Evolutionary conservation across 2,797 vertebrate species (phyloP), one percentile per base, ranked within the genome.

Genomic region (Clarias laeviceps): DNA sequence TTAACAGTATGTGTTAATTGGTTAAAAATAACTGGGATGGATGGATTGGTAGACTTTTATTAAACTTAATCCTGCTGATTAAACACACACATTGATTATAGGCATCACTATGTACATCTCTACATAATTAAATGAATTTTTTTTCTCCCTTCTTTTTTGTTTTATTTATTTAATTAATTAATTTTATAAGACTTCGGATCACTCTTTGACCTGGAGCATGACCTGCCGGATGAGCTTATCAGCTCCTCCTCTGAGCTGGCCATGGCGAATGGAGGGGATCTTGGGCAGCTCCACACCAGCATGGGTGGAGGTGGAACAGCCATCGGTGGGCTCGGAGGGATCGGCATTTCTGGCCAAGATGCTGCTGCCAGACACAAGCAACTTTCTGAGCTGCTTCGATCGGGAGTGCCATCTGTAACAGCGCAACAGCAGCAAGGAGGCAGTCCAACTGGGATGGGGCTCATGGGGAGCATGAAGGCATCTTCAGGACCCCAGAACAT

Each of bases 301-400:
- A 93, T 98, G 91, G 96, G 97, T 78, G 89, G 92, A 88, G 94
- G 91, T 82, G 84, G 85, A 54, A 87, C 92, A 34, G 88, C 86
- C 66, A 90, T 91, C 32, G 83, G 94, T 45, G 94, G 92, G 84
- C 91, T 94, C 54, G 94, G 91, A 82, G 93, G 92, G 8, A 80
- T 89, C 62, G 88, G 91, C 29, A 87, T 88, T 8, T 90, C 90
- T n/a, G 93, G 91, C 72, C 98, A 98, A 93, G 98, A 99, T 91
- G 98, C 98, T 84, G 98, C 97, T 87, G 97, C 98, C 91, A 99
- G 99, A 94, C 98, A 99, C 94, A 99, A 99, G 94, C 98, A 99
- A 88, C 95, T 99, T 61, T 99, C 98, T 4, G 98, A 99, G 93
- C 95, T 99, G 87, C 90, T 99, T 69, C 96, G 97, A 59, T 93